Base-by-base conservation (phyloP, 2,888 invertebrate genomes). In the Mayetiola destructor region DNA sequence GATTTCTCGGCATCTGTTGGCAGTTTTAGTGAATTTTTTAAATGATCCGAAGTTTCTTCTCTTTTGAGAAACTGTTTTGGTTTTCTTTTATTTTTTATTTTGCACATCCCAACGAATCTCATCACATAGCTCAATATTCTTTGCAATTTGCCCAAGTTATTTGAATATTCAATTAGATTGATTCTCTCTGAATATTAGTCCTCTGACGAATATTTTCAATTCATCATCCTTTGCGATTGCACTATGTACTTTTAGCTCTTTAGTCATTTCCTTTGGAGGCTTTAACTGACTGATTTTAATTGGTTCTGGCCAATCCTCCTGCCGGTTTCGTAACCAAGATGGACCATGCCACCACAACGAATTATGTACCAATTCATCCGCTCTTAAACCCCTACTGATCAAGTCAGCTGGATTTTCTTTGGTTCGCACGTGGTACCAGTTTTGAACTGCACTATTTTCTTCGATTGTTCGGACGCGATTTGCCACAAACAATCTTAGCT, bases 341-440 rank as follows among this genome's bases (percentile, higher is more conserved):
- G 56, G 56, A 12, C 56, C 56, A 3, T 39, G 2, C 10, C 21
- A 56, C 40, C 39, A 56, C 20, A 56, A 30, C n/a, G 29, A 14
- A 27, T 56, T 35, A 6, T 27, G n/a, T 1, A 48, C 48, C 2
- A 48, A 4, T 6, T 48, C 27, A 14, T 2, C n/a, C 1, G 61
- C 61, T 10, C n/a, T 9, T 1, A 60, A 21, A 8, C 63, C 63
- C 20, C 63, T 58, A 8, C 63, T 62, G 16, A 61, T 59, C 5
- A 61, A 40, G 54, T 64, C 63, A 3, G 63, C 63, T 18, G 63
- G 61, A 37, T 65, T 64, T 9, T 58, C 32, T 1, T 20, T 37
- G 8, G 62, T 59, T 6, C 58, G 53, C 1, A 64, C 59, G 55
- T 64, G 62, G 12, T 59, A 1, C 55, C 55, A 55, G 10, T 10